A percentile compares a stretch with the other conserved stretches of the same genome.
phyloP scores from a whole-genome alignment of 2,113 vertebrate species.

The Xiphophorus hellerii region DNA sequence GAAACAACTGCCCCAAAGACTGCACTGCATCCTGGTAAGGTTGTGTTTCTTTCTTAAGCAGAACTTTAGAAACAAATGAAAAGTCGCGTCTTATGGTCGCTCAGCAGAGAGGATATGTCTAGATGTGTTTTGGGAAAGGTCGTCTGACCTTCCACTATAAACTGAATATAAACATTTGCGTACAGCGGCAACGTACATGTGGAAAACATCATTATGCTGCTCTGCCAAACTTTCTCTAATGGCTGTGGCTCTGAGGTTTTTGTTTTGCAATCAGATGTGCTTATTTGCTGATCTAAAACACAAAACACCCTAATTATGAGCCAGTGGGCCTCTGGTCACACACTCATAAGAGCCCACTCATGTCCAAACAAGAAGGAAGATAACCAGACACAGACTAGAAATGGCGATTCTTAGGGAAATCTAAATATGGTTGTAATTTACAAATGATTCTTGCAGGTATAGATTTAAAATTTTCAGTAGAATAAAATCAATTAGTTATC shows the following conservation, averaged over 20 bases:
- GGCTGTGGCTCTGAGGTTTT: background rate
- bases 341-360: background rate
- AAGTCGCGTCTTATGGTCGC: background rate
- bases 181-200: background rate
- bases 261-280: background rate
- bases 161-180: background rate
- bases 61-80: constrained; percentile 1
- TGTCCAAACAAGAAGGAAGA: background rate
- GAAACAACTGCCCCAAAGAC: constrained; percentile 33
- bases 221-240: background rate
- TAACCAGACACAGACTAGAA: background rate
- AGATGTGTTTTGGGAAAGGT: background rate
- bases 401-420: too few relatives aligned
- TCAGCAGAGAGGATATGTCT: constrained; percentile 1
- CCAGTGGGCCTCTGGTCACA: background rate
- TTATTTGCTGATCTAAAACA: constrained; percentile 5
- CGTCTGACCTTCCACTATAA: background rate
- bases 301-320: background rate
- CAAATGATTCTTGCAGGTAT: background rate
- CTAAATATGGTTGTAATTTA: background rate
- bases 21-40: constrained; percentile 47
- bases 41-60: constrained; percentile 7
- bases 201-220: background rate
- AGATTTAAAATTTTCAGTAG: background rate
- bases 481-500: background rate